Conservation (phyloP, 2,888 invertebrate species). For the Julus scanicus region DNA sequence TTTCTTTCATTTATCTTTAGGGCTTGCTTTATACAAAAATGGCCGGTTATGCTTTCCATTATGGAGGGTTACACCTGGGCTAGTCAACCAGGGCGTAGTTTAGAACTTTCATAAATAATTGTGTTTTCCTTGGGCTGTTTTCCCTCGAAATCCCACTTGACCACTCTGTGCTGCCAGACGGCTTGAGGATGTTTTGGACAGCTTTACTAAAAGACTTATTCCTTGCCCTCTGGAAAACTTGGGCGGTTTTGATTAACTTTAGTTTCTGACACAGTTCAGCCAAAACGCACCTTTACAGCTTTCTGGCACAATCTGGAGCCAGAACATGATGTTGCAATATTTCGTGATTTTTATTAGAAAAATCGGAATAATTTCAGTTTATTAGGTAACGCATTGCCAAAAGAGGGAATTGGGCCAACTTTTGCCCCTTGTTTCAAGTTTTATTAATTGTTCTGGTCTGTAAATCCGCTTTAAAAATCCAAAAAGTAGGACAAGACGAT, state of each 20-base stretch:
- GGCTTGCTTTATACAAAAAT: no score
- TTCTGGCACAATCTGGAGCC: not conserved
- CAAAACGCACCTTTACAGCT: not conserved
- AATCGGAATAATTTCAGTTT: not conserved
- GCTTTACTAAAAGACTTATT: not conserved
- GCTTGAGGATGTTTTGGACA: not conserved
- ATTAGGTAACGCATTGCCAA: not conserved
- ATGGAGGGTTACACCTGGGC: no score
- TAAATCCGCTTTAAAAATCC: not conserved
- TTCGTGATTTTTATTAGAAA: conserved; percentile 22
- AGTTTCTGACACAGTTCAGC: not conserved
- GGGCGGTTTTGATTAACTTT: not conserved
- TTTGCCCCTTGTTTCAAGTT: conserved; percentile 16
- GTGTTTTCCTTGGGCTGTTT: no score
- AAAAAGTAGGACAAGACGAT: not conserved
- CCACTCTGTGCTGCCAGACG: not conserved
- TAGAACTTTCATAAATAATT: no score
- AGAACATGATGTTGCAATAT: not conserved
- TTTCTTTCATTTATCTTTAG: no score
- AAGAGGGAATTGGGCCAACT: conserved; percentile 43
- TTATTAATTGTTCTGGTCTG: conserved; percentile 28
- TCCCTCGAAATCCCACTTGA: not conserved
- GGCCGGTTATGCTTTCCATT: no score
- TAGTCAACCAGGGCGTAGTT: no score
- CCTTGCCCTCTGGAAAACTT: not conserved